A percentile compares a stretch with the other conserved stretches of the same genome.
These are phyloP conservation scores for Anoplolepis gracilipes DNA, from an alignment of 1,140 invertebrate species.

Conservation along the genomic window DNA sequence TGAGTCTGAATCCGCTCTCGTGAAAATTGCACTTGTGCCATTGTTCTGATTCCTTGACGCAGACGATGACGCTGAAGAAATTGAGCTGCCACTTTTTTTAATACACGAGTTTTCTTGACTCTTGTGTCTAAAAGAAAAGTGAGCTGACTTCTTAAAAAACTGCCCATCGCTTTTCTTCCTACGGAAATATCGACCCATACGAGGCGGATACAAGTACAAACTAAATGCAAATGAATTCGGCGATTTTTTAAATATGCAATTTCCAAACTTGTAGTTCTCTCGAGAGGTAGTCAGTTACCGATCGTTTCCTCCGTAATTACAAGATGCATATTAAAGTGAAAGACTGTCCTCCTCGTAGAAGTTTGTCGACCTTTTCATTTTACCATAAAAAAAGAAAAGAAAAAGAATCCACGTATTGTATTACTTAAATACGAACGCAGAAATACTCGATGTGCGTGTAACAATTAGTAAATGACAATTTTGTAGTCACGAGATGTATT, in stretches of 20 bases:
- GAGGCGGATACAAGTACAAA: not conserved
- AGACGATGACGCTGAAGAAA: constrained; percentile 14
- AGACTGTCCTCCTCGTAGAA: not conserved
- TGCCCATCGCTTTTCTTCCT: not conserved
- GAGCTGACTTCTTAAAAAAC: not conserved
- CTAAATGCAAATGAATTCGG: not conserved
- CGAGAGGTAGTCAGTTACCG: not conserved
- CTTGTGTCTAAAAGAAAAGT: not conserved
- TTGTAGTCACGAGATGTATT: not conserved
- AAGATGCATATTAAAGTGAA: not conserved
- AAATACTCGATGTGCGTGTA: not conserved
- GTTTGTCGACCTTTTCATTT: not conserved
- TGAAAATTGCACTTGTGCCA: constrained; percentile 42
- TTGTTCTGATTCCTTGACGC: constrained; percentile 20
- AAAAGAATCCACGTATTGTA: not conserved
- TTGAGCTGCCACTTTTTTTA: not conserved
- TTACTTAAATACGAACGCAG: not conserved
- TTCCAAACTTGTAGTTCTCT: not conserved
- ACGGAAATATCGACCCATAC: not conserved
- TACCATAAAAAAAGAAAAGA: not conserved
- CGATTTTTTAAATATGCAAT: not conserved
- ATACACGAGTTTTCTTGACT: constrained; percentile 4
- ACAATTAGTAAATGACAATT: not conserved
- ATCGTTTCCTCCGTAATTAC: not conserved
- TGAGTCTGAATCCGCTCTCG: constrained; percentile 30